A percentile compares a stretch with the other conserved stretches of the same genome.
Evolutionary conservation across 1,140 invertebrate genomes (phyloP).

Genomic region (Ditylenchus dipsaci): DNA sequence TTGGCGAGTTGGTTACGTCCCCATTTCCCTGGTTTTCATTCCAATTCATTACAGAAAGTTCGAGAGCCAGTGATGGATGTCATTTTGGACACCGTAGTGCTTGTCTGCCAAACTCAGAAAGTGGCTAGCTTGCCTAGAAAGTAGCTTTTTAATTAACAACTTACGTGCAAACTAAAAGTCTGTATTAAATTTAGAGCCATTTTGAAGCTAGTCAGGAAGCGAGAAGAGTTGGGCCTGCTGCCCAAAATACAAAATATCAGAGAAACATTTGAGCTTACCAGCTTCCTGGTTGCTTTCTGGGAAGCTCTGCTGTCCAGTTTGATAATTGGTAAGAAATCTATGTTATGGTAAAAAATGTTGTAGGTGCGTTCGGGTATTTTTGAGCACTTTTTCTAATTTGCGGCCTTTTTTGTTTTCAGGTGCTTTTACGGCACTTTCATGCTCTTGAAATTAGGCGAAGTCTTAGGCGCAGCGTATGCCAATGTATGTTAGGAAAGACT

Average conservation of each 20-base stretch:
- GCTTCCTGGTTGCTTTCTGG: slow-evolving; percentile 26
- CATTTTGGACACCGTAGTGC: neutral
- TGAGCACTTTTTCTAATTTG: no score
- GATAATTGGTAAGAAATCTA: no score
- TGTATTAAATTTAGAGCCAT: slow-evolving; percentile 12
- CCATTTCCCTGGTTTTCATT: slow-evolving; percentile 17
- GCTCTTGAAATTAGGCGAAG: no score
- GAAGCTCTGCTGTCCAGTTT: slow-evolving; percentile 7
- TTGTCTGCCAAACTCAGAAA: neutral
- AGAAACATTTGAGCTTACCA: slow-evolving; percentile 8
- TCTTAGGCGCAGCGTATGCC: no score
- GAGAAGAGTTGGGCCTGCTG: slow-evolving; percentile 18
- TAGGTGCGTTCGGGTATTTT: no score
- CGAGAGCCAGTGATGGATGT: slow-evolving; percentile 10
- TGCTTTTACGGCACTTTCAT: no score
- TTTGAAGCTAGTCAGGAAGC: slow-evolving; percentile 22
- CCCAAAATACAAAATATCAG: slow-evolving; percentile 1
- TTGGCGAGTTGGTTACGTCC: no score
- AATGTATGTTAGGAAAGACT: no score
- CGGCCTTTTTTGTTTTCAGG: no score
- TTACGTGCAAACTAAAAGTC: neutral
- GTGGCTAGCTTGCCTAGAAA: neutral
- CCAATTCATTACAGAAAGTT: slow-evolving; percentile 25
- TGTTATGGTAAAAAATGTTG: no score
- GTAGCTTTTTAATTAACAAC: neutral